Evolutionary conservation across 2,888 invertebrate genomes (phyloP).

Genomic region (Orgyia antiqua): DNA sequence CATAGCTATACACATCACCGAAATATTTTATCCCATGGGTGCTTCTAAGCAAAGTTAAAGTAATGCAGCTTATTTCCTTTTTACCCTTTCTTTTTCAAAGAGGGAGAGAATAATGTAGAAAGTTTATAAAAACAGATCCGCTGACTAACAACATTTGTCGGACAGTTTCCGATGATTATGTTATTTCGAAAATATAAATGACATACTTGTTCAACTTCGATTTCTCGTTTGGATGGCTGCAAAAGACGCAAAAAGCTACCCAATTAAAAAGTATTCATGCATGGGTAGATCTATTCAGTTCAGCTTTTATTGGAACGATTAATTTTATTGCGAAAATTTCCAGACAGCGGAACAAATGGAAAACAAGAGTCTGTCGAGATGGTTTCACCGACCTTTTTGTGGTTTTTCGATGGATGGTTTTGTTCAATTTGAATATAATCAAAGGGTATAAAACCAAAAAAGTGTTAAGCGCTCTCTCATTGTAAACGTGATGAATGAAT

Average conservation of each 20-base stretch:
- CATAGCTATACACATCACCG: no score
- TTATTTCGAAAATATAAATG: slow-evolving; percentile 26
- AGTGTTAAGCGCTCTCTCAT: slow-evolving; percentile 35
- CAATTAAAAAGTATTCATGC: slow-evolving; percentile 77
- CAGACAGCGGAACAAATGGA: slow-evolving; percentile 73
- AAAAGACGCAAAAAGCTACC: slow-evolving; percentile 64
- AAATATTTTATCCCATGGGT: no score
- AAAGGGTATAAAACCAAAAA: slow-evolving; percentile 51
- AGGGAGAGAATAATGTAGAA: no score
- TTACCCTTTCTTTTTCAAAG: no score
- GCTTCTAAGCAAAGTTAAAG: no score
- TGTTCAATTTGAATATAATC: slow-evolving; percentile 61
- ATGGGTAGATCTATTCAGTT: slow-evolving; percentile 67
- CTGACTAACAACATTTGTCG: no score
- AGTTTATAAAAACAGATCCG: no score
- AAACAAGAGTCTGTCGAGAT: slow-evolving; percentile 51
- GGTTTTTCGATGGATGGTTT: slow-evolving; percentile 59
- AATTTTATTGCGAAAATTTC: slow-evolving; percentile 76
- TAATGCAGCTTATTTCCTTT: no score
- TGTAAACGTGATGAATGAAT: slow-evolving; percentile 53
- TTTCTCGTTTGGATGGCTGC: slow-evolving; percentile 57
- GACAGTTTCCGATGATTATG: no score
- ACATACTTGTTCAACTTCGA: slow-evolving; percentile 53
- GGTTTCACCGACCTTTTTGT: slow-evolving; percentile 58
- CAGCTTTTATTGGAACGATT: slow-evolving; percentile 75